phyloP scores from a whole-genome alignment of 2,113 vertebrate genomes.

The Pyrgilauda ruficollis region DNA sequence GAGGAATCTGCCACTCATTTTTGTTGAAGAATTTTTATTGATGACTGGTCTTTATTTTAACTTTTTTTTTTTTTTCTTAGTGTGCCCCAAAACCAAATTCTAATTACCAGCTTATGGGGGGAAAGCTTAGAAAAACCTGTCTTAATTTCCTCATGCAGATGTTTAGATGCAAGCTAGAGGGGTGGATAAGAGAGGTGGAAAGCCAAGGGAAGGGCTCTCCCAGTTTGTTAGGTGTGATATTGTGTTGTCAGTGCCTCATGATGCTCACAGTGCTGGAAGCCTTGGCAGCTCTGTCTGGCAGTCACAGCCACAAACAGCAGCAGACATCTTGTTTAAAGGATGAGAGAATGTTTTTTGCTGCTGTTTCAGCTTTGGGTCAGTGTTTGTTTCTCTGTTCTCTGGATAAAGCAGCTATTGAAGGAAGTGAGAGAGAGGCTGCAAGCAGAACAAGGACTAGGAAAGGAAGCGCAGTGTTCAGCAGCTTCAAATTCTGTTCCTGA shows the following conservation, averaged over 20 bases:
- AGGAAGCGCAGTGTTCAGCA: neutral
- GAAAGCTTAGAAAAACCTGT: rapidly evolving
- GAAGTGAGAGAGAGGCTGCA: neutral
- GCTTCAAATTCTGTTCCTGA: neutral
- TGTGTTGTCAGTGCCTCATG: neutral
- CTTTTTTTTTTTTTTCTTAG: neutral
- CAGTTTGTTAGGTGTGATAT: neutral
- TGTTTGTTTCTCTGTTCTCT: neutral
- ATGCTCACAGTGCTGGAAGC: neutral
- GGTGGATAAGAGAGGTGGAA: neutral
- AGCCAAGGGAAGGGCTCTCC: neutral
- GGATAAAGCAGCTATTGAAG: neutral
- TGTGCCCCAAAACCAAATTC: neutral
- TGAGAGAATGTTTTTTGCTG: neutral
- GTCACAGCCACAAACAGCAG: neutral
- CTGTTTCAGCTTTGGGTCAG: neutral
- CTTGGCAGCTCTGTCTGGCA: neutral
- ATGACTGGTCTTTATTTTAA: neutral
- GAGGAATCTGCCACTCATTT: neutral
- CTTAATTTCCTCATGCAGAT: neutral
- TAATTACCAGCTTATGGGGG: neutral
- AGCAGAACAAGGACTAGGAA: neutral
- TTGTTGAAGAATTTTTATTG: neutral
- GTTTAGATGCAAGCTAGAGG: neutral
- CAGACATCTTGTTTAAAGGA: neutral